phyloP scores from a whole-genome alignment of 1,140 invertebrate genomes.

The Orussus abietinus region DNA sequence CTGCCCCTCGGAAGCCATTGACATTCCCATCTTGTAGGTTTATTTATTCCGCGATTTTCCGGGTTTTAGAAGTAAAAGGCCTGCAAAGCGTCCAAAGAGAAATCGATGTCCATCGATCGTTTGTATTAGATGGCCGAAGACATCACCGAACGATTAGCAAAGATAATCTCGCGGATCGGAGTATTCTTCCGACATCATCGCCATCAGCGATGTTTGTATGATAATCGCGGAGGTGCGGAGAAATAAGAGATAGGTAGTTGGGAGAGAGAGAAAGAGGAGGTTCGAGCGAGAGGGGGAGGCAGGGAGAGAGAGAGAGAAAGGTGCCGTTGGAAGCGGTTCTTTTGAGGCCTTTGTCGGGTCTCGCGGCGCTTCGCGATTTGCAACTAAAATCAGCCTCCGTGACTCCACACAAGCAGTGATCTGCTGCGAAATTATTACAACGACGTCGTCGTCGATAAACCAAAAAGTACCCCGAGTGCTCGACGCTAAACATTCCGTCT shows the following conservation, averaged over 20 bases:
- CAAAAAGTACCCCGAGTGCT: no score
- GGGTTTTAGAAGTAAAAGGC: background rate
- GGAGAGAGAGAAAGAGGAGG: slow-evolving; percentile 11
- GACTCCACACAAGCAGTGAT: slow-evolving; percentile 36
- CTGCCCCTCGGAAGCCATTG: no score
- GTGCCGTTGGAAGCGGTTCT: slow-evolving; percentile 37
- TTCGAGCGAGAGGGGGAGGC: slow-evolving; percentile 9
- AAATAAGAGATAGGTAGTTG: slow-evolving; percentile 29
- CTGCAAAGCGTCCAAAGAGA: background rate
- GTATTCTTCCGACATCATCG: slow-evolving; percentile 43
- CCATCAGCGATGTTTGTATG: slow-evolving; percentile 52
- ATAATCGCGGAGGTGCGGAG: slow-evolving; percentile 52
- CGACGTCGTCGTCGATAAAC: slow-evolving; percentile 30
- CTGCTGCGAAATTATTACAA: slow-evolving; percentile 52
- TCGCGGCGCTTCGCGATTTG: slow-evolving; percentile 53
- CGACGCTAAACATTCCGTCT: no score
- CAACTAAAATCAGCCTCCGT: slow-evolving; percentile 52
- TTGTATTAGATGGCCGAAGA: slow-evolving; percentile 10
- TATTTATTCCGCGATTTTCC: no score
- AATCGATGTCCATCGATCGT: no score
- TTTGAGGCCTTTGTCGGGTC: slow-evolving; percentile 54
- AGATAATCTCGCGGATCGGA: slow-evolving; percentile 41
- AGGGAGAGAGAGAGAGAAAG: slow-evolving; percentile 16
- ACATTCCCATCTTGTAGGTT: no score
- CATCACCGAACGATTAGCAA: slow-evolving; percentile 33